Base-by-base conservation (phyloP, 1,140 invertebrate species). In the Delia radicum region DNA sequence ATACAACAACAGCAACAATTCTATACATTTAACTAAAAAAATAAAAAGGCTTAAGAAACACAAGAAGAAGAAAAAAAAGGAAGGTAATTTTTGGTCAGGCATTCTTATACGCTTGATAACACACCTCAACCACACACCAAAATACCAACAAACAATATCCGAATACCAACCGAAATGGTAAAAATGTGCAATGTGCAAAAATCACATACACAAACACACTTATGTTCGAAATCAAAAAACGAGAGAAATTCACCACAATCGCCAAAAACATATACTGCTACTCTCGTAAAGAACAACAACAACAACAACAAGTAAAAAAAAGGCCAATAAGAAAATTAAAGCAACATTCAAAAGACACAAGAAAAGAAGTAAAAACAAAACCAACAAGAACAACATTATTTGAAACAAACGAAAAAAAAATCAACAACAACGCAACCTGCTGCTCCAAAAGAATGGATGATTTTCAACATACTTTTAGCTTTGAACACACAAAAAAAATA, bases 21-120 rank as follows among this genome's bases (percentile, higher is more conserved):
- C 18, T 33, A n/a, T 33, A 31, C n/a, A 69, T 69, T 18, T 10
- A 33, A 67, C 27, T 21, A 28, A 31, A 28, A 67, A 67, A 7
- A 67, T 24, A 67, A 67, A 62, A 26, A 26, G 42, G 1, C 31
- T 12, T 2, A 48, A 48, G 26, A 18, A 21, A 67, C 13, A 31
- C 62, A 65, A 67, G 33, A 65, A 29, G 62, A 3, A 48, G 72
- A n/a, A 69, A 67, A 76, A 31, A 74, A 74, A 42, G 48, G 63
- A 76, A 67, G 55, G 72, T 76, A 76, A 76, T 76, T 74, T 74
- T 76, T 76, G 75, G 75, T 73, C 75, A 76, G 62, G 75, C 75
- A 76, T 76, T 76, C 75, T 74, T 76, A 76, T 76, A 76, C 75
- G 75, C 75, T 76, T 69, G 75, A 76, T 76, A 76, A 74, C 71